Conservation (phyloP, 2,797 vertebrate genomes). For the Arctocebus calabarensis region DNA sequence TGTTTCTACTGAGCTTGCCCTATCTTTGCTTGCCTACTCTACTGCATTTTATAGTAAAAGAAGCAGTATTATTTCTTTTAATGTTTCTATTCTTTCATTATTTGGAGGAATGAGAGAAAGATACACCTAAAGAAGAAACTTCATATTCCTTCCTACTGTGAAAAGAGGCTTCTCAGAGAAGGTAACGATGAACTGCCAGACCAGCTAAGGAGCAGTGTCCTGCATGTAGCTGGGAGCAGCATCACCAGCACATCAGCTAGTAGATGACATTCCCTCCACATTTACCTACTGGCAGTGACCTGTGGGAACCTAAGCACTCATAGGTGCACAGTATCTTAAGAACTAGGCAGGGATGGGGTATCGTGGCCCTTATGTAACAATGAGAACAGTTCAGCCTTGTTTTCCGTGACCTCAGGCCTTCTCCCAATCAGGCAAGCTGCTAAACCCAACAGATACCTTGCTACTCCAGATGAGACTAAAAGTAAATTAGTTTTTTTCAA, state of each 20-base stretch:
- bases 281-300: neutral
- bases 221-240: neutral
- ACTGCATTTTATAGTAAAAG: neutral
- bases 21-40: neutral
- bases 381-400: neutral
- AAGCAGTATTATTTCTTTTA: neutral
- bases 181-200: neutral
- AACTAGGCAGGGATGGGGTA: neutral
- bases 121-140: neutral
- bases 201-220: too few relatives aligned
- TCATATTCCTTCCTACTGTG: neutral
- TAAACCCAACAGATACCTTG: neutral
- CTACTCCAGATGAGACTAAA: neutral
- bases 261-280: neutral
- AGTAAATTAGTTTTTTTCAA: neutral
- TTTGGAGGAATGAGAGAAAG: neutral
- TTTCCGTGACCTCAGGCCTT: neutral
- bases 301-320: neutral
- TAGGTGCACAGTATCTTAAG: neutral
- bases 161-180: neutral
- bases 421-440: neutral
- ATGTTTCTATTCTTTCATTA: neutral
- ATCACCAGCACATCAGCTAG: neutral
- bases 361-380: neutral
- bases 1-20: neutral